Conservation (phyloP, 2,888 invertebrate genomes). For the Sphecodes monilicornis region DNA sequence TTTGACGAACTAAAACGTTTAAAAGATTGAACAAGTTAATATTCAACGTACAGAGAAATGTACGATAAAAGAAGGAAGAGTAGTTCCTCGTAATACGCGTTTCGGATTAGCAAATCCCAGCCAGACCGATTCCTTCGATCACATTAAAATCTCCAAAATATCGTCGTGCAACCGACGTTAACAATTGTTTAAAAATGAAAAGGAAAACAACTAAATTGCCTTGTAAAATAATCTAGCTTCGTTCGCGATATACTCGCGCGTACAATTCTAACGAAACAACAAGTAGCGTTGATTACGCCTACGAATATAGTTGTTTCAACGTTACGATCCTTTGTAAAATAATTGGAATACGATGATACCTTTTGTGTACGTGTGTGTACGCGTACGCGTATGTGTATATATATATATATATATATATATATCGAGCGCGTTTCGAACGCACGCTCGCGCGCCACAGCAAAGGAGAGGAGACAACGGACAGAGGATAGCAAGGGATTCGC, state of each 20-base stretch:
- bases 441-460: not conserved
- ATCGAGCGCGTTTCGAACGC: not conserved
- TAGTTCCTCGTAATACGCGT: conserved; percentile 26
- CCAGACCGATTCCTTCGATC: not conserved
- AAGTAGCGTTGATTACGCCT: not conserved
- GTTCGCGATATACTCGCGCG: not conserved
- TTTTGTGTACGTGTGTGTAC: not conserved
- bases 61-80: conserved; percentile 15
- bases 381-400: not conserved
- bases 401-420: not conserved
- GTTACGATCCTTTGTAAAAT: not conserved
- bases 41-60: not conserved
- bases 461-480: not conserved
- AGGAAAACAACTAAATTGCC: not conserved
- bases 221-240: not conserved
- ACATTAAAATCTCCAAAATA: conserved; percentile 6
- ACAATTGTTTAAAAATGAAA: not conserved
- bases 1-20: conserved; percentile 29
- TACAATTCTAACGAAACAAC: conserved; percentile 7
- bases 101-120: not conserved
- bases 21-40: not conserved
- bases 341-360: not conserved
- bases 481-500: not conserved
- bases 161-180: conserved; percentile 5
- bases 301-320: not conserved